phyloP scores from a whole-genome alignment of 2,113 vertebrate species.

The Copsychus sechellarum region DNA sequence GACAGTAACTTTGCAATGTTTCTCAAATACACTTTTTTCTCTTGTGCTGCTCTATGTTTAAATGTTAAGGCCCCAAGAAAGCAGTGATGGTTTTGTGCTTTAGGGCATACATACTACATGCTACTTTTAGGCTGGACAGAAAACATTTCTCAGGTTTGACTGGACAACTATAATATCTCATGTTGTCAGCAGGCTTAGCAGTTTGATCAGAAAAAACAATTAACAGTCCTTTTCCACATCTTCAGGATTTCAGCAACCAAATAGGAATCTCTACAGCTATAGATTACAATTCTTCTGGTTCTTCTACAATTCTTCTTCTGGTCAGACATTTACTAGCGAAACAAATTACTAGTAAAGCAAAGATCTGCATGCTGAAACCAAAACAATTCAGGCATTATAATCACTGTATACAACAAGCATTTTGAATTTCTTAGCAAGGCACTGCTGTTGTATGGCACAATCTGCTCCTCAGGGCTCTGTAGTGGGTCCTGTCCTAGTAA shows the following conservation, averaged over 20 bases:
- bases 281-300: neutral
- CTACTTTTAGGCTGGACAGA: neutral
- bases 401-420: neutral
- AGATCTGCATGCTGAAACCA: neutral
- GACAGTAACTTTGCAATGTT: neutral
- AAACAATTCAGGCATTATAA: neutral
- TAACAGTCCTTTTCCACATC: neutral
- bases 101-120: neutral
- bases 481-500: neutral
- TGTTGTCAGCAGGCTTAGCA: neutral
- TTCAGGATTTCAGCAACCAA: neutral
- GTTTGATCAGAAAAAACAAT: neutral
- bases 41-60: neutral
- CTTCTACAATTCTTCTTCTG: no score
- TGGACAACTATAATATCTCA: neutral
- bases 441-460: neutral
- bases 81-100: neutral
- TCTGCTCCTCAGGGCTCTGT: neutral
- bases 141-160: neutral
- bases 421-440: neutral
- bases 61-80: neutral
- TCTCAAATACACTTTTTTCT: neutral
- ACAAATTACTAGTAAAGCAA: neutral
- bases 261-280: neutral
- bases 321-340: neutral